Evolutionary conservation across 2,888 invertebrate genomes (phyloP), one percentile per base, ranked within the genome.

Genomic region (Linyphia triangularis): DNA sequence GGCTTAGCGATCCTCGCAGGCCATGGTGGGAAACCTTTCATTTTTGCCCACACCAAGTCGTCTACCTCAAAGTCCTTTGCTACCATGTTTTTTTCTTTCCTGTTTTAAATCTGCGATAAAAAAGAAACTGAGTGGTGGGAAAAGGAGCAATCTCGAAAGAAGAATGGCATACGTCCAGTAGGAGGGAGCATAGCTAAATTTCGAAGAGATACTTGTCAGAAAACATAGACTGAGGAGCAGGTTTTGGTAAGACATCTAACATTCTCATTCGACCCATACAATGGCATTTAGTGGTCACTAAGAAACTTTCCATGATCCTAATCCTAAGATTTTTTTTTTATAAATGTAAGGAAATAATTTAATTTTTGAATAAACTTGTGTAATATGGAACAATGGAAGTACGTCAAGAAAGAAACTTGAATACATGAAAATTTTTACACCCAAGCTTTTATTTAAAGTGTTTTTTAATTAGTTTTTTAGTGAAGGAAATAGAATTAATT

Each of bases 41-140:
- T 79, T 57, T 86, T 79, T 0, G 79, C 86, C 86, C 86, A 86
- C 0, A 86, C 86, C 51, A 86, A 57, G 24, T 86, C 79, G 6
- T 37, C 86, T 10, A 73, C 24, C 22, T 79, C 57, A 28, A 86
- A 81, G 37, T 65, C 57, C 40, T 57, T 67, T 19, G 22, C 51
- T 33, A 67, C 65, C 86, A 86, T 86, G 16, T 37, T 84, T 13
- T 13, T 5, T 57, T 4, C 5, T 4, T 4, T 33, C n/a, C 33
- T 4, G 33, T 33, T n/a, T 3, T 13, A n/a, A 51, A 51, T 51
- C 51, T 51, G 33, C n/a, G 51, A 51, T 51, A 1, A n/a, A 51
- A 16, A n/a, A 33, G 33, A 6, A 33, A 33, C 13, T n/a, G n/a
- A n/a, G 51, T 5, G 51, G n/a, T 51, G 51, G 16, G n/a, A 51